A percentile compares a stretch with the other conserved stretches of the same genome.
Conservation (phyloP, 2,888 invertebrate species). For the Choreutis nemorana region DNA sequence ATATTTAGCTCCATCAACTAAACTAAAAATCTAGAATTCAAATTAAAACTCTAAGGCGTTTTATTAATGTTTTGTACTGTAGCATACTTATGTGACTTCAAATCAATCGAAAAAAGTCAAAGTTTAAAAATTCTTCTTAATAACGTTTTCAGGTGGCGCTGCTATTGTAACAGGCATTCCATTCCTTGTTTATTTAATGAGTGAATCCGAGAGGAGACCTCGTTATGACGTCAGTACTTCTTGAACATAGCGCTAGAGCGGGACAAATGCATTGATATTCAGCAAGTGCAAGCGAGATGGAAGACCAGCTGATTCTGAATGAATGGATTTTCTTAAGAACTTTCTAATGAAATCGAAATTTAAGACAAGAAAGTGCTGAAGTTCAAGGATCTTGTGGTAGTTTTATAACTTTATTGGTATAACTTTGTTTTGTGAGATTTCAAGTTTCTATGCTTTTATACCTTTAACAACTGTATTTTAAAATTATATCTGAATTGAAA, state of each 20-base stretch:
- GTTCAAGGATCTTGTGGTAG: conserved; percentile 18
- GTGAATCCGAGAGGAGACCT: conserved; percentile 55
- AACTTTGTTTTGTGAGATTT: too few species aligned
- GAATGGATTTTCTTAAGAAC: conserved; percentile 47
- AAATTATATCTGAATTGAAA: too few species aligned
- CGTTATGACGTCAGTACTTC: conserved; percentile 58
- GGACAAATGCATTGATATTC: conserved; percentile 18
- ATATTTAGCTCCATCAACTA: too few species aligned
- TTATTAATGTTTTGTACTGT: too few species aligned
- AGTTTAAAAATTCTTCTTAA: too few species aligned
- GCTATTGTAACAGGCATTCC: conserved; percentile 22
- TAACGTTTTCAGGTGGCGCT: conserved; percentile 9
- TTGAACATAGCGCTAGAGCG: conserved; percentile 28
- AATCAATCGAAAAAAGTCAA: too few species aligned
- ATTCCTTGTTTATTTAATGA: conserved; percentile 61
- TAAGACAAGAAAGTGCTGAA: conserved; percentile 26
- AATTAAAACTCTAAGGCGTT: too few species aligned
- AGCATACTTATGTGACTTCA: too few species aligned
- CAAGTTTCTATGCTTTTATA: too few species aligned
- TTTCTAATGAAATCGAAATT: conserved; percentile 40
- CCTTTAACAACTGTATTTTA: too few species aligned
- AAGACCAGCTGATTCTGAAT: conserved; percentile 37
- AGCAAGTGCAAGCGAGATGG: conserved; percentile 21
- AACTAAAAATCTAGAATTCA: too few species aligned
- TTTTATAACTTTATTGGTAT: too few species aligned